These are phyloP conservation scores for Orgyia antiqua DNA, from an alignment of 2,888 invertebrate genomes.

Conservation along the genomic window DNA sequence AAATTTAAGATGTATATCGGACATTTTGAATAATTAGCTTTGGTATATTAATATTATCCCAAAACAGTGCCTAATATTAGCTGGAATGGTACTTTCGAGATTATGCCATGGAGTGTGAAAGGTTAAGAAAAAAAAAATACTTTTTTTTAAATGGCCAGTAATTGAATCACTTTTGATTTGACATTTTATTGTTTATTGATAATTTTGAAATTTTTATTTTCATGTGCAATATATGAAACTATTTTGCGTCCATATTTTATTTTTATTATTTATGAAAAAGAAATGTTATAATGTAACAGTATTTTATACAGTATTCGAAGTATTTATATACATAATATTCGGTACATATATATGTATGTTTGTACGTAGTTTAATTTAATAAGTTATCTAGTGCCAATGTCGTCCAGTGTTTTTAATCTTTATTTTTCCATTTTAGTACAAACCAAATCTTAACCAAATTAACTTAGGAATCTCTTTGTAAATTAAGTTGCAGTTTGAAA, in stretches of 20 bases:
- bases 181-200: background rate
- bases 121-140: conserved; percentile 12
- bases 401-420: conserved; percentile 37
- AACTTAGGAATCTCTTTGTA: conserved; percentile 47
- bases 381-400: conserved; percentile 53
- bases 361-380: conserved; percentile 39
- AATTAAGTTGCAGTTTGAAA: conserved; percentile 24
- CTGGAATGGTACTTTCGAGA: conserved; percentile 50
- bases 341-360: conserved; percentile 30
- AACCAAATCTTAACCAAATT: conserved; percentile 59
- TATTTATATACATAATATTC: conserved; percentile 16
- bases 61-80: conserved; percentile 68
- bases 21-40: conserved; percentile 57
- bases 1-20: conserved; percentile 54
- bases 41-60: conserved; percentile 61
- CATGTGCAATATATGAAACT: conserved; percentile 72
- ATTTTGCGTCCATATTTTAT: conserved; percentile 70
- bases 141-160: conserved; percentile 27
- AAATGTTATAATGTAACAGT: conserved; percentile 64
- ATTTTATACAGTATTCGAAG: conserved; percentile 64
- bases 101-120: conserved; percentile 40
- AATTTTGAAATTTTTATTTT: too few species aligned
- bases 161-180: conserved; percentile 23
- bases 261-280: conserved; percentile 37
- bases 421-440: conserved; percentile 41